Base-by-base conservation (phyloP, 1,140 invertebrate genomes). In the Phenacoccus solenopsis region DNA sequence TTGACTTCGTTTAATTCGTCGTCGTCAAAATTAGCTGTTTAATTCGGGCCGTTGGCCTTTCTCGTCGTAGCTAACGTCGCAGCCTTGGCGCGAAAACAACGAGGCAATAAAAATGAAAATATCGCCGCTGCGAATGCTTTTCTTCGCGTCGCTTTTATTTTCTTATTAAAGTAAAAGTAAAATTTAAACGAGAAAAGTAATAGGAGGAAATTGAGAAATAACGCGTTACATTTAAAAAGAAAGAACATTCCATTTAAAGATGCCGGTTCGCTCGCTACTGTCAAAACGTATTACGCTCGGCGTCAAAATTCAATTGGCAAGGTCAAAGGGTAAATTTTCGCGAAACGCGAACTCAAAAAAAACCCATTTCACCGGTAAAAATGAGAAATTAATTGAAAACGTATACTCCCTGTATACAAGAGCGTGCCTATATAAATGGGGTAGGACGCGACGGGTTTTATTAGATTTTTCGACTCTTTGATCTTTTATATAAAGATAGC, bases 331-430 rank as follows among this genome's bases (percentile, higher is more conserved):
- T 49, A n/a, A 49, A 49, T 49, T 49, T 49, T 49, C 38, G n/a
- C n/a, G n/a, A n/a, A n/a, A n/a, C n/a, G n/a, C n/a, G n/a, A n/a
- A n/a, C n/a, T n/a, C n/a, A n/a, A n/a, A n/a, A n/a, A n/a, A n/a
- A n/a, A n/a, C n/a, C n/a, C n/a, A n/a, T 32, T 3, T 2, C 16
- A 49, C 38, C 16, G 38, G 20, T n/a, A 49, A 49, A 49, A 49
- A 49, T 49, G 38, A 49, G 38, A 49, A 49, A 49, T 49, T 49
- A 49, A 49, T 49, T 49, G 38, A 49, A 49, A 49, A 49, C 38
- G 38, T 49, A 49, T 49, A 49, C 38, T 10, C 12, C 16, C 12
- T 7, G 38, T 16, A 49, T 49, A n/a, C n/a, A n/a, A n/a, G n/a
- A n/a, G n/a, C n/a, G n/a, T n/a, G n/a, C n/a, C n/a, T n/a, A n/a